Evolutionary conservation across 2,113 vertebrate species (phyloP).

Genomic region (Stigmatopora nigra): DNA sequence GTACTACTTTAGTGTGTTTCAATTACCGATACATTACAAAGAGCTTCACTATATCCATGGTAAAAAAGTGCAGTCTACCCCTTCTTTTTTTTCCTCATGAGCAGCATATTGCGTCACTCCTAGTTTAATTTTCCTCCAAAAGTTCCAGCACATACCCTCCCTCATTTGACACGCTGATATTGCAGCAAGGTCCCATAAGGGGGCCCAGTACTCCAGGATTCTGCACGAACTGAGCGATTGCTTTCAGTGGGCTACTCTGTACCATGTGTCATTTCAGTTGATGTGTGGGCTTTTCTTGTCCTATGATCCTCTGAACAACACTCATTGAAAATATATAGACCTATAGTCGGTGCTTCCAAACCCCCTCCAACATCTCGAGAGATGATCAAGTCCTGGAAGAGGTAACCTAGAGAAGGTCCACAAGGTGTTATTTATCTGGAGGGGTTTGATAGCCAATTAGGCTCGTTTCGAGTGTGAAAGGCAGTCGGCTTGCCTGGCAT

Average conservation of each 20-base stretch:
- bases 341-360: constrained; percentile 44
- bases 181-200: constrained; percentile 50
- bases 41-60: constrained; percentile 67
- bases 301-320: constrained; percentile 55
- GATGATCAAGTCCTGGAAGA: constrained; percentile 50
- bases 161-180: constrained; percentile 31
- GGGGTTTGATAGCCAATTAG: constrained; percentile 33
- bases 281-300: constrained; percentile 57
- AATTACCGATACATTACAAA: constrained; percentile 61
- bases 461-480: constrained; percentile 41
- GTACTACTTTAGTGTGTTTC: constrained; percentile 70
- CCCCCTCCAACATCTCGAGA: constrained; percentile 44
- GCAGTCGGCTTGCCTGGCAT: constrained; percentile 43
- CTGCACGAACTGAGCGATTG: constrained; percentile 17
- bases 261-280: constrained; percentile 50
- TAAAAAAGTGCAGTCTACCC: constrained; percentile 75
- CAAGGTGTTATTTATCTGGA: constrained; percentile 41
- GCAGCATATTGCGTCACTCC: constrained; percentile 57
- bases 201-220: constrained; percentile 47
- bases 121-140: neutral
- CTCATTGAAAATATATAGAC: constrained; percentile 37
- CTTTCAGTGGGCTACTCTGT: constrained; percentile 37
- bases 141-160: constrained; percentile 20
- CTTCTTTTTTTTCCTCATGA: constrained; percentile 34
- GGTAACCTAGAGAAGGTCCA: constrained; percentile 45